A percentile compares a stretch with the other conserved stretches of the same genome.
phyloP scores from a whole-genome alignment of 2,797 vertebrate genomes.

The Spheniscus humboldti region DNA sequence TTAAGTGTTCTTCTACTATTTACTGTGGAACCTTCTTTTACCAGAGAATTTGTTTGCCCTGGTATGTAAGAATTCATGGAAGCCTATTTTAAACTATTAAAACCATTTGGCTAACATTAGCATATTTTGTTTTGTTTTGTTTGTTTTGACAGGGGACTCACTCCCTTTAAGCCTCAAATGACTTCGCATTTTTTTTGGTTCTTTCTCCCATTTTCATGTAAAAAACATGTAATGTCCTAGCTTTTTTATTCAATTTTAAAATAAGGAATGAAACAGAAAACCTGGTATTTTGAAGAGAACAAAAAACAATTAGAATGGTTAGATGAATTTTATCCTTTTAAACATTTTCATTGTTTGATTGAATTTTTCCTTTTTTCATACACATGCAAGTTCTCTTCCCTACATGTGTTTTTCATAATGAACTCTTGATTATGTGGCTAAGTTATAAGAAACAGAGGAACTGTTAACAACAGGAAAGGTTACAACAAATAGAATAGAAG shows the following conservation, averaged over 20 bases:
- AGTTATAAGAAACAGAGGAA: neutral
- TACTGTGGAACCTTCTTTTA: neutral
- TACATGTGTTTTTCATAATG: neutral
- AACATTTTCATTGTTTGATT: neutral
- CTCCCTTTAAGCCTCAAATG: neutral
- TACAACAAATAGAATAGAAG: neutral
- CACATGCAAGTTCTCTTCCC: rapidly evolving
- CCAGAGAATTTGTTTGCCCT: neutral
- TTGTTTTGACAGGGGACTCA: neutral
- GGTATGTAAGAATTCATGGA: neutral
- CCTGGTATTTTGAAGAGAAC: neutral
- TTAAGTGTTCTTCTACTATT: neutral
- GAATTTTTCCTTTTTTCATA: neutral
- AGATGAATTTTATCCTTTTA: neutral
- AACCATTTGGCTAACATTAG: neutral
- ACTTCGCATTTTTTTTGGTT: neutral
- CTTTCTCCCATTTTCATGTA: neutral
- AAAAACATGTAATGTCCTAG: neutral
- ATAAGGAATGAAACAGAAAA: neutral
- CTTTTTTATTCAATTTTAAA: neutral
- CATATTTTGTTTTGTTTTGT: neutral
- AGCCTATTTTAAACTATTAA: neutral
- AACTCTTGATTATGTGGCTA: neutral
- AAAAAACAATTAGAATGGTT: neutral
- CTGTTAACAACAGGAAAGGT: neutral